Base-by-base conservation (phyloP, 2,797 vertebrate species). In the Spheniscus humboldti region DNA sequence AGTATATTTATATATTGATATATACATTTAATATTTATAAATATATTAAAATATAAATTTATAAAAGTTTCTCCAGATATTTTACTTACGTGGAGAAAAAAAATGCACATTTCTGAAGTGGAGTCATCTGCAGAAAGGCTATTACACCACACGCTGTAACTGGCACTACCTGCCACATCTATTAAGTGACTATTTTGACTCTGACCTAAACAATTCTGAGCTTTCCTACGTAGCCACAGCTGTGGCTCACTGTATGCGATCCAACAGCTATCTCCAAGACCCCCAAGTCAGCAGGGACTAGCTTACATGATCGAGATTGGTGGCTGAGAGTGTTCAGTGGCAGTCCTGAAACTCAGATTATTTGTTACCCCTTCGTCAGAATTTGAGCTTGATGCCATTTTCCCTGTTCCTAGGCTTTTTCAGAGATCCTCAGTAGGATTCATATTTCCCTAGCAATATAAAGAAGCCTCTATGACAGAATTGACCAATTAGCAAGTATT, bases 231-330 rank as follows among this genome's bases (percentile, higher is more conserved):
- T 9, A 59, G 33, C 33, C 55, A 41, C n/a, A 79, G 48, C n/a
- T 60, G 25, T 28, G 39, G 55, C 43, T 69, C 59, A 27, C 3
- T 6, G 12, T 25, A 41, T 0, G 0, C 0, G 0, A 69, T 20
- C 57, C 16, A 0, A 23, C 1, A 88, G 62, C 22, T 19, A 13
- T 23, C 39, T 78, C 33, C 35, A 0, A 0, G 47, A 47, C 18
- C 24, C 22, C 18, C 16, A 72, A 0, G 2, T 22, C 48, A 82
- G 35, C 39, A 66, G n/a, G 20, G 23, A 66, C 24, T 17, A 23
- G 4, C 19, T 47, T 7, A 50, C 11, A 11, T 6, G 11, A 66
- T 7, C 4, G 5, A 90, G 33, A 23, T 1, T 66, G 28, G n/a
- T 25, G 48, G 56, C 18, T 41, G 28, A 67, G 6, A 8, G 17